phyloP scores from a whole-genome alignment of 2,113 vertebrate species.

The Phycodurus eques region DNA sequence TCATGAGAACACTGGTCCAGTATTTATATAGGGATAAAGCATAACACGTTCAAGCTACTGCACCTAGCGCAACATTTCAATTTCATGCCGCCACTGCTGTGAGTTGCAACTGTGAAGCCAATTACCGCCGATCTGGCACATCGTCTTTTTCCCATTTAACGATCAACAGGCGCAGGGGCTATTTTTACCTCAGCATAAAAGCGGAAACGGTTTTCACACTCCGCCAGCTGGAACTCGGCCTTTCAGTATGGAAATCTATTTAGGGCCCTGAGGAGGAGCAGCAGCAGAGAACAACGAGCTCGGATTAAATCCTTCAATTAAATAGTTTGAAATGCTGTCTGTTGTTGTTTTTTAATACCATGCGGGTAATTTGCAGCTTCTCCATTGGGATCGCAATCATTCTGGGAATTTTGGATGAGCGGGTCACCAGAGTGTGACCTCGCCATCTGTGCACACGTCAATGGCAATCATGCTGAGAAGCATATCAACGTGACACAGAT shows the following conservation, averaged over 20 bases:
- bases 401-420: slow-evolving; percentile 21
- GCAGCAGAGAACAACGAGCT: slow-evolving; percentile 40
- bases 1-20: too few relatives aligned
- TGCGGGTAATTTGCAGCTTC: slow-evolving; percentile 4
- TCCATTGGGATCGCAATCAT: slow-evolving; percentile 34
- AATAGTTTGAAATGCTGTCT: slow-evolving; percentile 39
- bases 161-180: slow-evolving; percentile 50
- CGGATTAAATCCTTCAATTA: slow-evolving; percentile 50
- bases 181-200: slow-evolving; percentile 67
- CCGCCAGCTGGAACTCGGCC: slow-evolving; percentile 58
- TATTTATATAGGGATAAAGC: background rate
- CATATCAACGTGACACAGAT: slow-evolving; percentile 24
- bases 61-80: slow-evolving; percentile 8
- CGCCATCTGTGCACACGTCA: slow-evolving; percentile 52
- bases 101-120: slow-evolving; percentile 35
- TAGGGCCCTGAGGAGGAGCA: slow-evolving; percentile 35
- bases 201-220: slow-evolving; percentile 61
- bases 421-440: slow-evolving; percentile 53
- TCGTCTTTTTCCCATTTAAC: slow-evolving; percentile 41
- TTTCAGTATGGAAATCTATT: slow-evolving; percentile 71
- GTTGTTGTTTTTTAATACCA: slow-evolving; percentile 23
- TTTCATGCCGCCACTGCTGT: slow-evolving; percentile 20
- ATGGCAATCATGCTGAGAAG: slow-evolving; percentile 40
- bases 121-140: slow-evolving; percentile 38
- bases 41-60: background rate